Conservation (phyloP, 1,140 invertebrate species). For the Oedothorax gibbosus region DNA sequence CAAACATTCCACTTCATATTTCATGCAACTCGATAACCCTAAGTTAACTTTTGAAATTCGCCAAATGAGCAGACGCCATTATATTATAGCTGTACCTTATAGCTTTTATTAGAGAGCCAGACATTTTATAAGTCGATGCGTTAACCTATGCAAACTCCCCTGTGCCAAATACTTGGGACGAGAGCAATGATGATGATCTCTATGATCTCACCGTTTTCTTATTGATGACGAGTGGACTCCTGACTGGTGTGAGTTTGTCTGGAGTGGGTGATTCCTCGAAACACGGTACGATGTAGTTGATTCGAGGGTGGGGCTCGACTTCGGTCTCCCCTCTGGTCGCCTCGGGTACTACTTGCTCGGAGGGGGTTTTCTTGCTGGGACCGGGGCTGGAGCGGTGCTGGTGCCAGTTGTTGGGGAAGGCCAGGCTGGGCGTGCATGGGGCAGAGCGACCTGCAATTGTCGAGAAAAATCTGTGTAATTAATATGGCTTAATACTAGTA, state of each 20-base stretch:
- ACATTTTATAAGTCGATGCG: neutral
- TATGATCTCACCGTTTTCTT: conserved; percentile 9
- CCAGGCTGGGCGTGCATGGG: conserved; percentile 45
- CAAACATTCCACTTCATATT: no score
- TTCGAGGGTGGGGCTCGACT: neutral
- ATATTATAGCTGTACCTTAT: no score
- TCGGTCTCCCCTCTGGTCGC: neutral
- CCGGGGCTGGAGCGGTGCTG: conserved; percentile 25
- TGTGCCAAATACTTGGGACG: no score
- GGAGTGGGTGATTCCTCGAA: conserved; percentile 24
- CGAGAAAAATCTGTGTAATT: no score
- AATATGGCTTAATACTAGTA: no score
- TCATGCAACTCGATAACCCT: no score
- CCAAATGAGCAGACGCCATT: no score
- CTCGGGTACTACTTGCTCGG: neutral
- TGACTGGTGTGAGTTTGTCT: neutral
- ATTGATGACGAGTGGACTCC: neutral
- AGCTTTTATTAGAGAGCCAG: no score
- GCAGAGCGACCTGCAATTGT: conserved; percentile 41
- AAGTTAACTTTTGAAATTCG: no score
- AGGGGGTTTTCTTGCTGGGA: conserved; percentile 25
- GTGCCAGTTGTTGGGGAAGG: conserved; percentile 43
- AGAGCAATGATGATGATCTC: no score
- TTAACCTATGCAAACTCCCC: neutral
- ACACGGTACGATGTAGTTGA: conserved; percentile 55